A percentile compares a stretch with the other conserved stretches of the same genome.
Conservation (phyloP, 2,113 vertebrate species). For the Ictalurus punctatus region DNA sequence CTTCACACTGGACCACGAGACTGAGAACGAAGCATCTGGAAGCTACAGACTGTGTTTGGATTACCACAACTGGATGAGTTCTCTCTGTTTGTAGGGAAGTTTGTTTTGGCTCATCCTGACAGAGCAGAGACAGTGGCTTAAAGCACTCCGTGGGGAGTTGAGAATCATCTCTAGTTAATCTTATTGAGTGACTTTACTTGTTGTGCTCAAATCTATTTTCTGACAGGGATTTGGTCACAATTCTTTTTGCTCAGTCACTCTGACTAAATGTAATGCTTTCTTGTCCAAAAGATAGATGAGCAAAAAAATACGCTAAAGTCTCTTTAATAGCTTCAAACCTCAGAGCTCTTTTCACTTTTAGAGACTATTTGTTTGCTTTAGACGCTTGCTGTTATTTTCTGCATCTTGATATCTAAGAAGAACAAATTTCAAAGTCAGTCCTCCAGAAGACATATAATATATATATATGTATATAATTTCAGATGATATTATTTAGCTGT, state of each 20-base stretch:
- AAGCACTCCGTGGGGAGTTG: slow-evolving; percentile 5
- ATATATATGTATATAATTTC: no score
- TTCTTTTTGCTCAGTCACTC: slow-evolving; percentile 35
- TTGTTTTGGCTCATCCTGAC: slow-evolving; percentile 48
- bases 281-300: slow-evolving; percentile 35
- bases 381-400: not conserved
- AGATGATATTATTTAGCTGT: no score
- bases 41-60: slow-evolving; percentile 74
- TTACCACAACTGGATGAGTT: slow-evolving; percentile 72
- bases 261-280: slow-evolving; percentile 27
- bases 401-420: not conserved
- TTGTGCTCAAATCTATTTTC: slow-evolving; percentile 28
- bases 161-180: slow-evolving; percentile 42
- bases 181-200: slow-evolving; percentile 33
- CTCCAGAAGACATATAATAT: no score
- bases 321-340: slow-evolving; percentile 17
- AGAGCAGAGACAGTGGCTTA: slow-evolving; percentile 5
- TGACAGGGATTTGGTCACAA: slow-evolving; percentile 49
- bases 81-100: slow-evolving; percentile 26
- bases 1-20: slow-evolving; percentile 34
- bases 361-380: not conserved
- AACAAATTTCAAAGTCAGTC: not conserved
- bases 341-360: slow-evolving; percentile 1
- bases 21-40: slow-evolving; percentile 70
- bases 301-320: not conserved